These are phyloP conservation scores for Numida meleagris DNA, from an alignment of 2,113 vertebrate genomes.

Conservation along the genomic window DNA sequence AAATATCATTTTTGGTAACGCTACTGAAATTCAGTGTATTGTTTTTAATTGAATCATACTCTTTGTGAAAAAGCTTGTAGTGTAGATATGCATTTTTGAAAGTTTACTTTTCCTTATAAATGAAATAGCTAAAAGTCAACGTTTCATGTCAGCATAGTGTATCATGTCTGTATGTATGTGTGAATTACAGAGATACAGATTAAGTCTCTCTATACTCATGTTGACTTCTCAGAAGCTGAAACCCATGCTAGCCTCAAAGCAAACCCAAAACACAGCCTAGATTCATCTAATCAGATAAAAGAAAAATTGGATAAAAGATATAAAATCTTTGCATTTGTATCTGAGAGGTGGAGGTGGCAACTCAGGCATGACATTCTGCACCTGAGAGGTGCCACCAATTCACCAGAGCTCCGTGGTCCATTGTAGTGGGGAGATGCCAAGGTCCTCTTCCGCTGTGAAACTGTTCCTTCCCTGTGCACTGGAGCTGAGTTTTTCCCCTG, in stretches of 20 bases:
- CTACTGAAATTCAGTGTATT: neutral
- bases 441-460: neutral
- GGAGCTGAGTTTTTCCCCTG: neutral
- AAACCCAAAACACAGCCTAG: neutral
- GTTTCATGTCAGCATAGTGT: neutral
- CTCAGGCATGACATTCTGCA: accelerated
- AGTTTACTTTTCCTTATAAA: neutral
- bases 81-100: neutral
- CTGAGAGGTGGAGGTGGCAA: neutral
- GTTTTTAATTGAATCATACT: neutral
- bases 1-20: neutral
- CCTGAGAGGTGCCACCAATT: neutral
- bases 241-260: neutral
- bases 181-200: neutral
- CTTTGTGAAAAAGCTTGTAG: neutral
- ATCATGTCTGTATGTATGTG: neutral
- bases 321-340: neutral
- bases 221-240: conserved; percentile 1
- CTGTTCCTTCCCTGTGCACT: neutral
- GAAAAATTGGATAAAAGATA: neutral
- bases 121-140: neutral
- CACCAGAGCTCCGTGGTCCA: neutral
- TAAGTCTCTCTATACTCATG: neutral
- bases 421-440: neutral
- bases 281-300: neutral